Percentiles rank a stretch among this genome's conserved stretches.
Conservation (phyloP, 1,140 invertebrate genomes). For the Drosophila pachea region DNA sequence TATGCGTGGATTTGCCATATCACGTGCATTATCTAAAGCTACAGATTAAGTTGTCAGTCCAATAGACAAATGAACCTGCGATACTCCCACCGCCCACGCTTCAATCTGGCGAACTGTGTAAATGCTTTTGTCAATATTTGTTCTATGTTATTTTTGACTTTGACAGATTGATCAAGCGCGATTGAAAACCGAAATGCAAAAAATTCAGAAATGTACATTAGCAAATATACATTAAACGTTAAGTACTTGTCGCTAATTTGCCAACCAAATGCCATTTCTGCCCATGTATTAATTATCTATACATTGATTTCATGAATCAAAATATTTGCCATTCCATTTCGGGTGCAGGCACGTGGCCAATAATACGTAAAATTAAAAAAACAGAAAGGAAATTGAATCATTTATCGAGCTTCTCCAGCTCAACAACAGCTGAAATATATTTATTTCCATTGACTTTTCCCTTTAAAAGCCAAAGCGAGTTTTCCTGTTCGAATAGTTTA, state of each 20-base stretch:
- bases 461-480: too few relatives aligned
- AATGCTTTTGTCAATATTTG: constrained; percentile 54
- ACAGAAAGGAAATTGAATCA: too few relatives aligned
- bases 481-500: too few relatives aligned
- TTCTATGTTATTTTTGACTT: constrained; percentile 71
- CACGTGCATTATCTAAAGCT: constrained; percentile 72
- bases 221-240: too few relatives aligned
- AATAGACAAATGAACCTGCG: constrained; percentile 57
- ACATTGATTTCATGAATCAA: too few relatives aligned
- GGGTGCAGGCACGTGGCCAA: too few relatives aligned
- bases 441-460: too few relatives aligned
- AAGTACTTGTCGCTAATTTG: constrained; percentile 18
- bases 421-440: too few relatives aligned
- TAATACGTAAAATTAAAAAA: too few relatives aligned
- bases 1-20: constrained; percentile 48
- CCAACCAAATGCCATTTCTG: constrained; percentile 13
- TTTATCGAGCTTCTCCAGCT: too few relatives aligned
- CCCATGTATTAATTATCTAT: too few relatives aligned
- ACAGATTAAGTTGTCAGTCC: constrained; percentile 62
- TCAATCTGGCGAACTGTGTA: constrained; percentile 4
- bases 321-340: too few relatives aligned
- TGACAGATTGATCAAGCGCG: constrained; percentile 63
- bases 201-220: constrained; percentile 1
- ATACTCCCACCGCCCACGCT: neutral
- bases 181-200: constrained; percentile 35